phyloP scores from a whole-genome alignment of 2,888 invertebrate genomes.

The Elysia crispata region DNA sequence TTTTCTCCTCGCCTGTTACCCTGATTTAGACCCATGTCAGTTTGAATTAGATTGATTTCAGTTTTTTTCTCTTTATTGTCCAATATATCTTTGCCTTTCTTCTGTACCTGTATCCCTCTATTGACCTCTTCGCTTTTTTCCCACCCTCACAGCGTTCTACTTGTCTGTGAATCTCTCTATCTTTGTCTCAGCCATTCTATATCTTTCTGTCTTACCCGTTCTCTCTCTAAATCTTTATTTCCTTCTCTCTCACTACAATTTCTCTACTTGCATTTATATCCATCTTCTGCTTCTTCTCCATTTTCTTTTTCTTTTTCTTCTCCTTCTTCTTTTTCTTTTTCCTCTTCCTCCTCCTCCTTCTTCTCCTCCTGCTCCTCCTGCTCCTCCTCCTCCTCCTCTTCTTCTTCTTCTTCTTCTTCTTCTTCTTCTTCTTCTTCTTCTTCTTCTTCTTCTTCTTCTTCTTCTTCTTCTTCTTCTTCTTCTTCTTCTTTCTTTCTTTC shows the following conservation, averaged over 20 bases:
- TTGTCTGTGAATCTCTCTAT: too few relatives aligned
- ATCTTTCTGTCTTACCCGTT: too few relatives aligned
- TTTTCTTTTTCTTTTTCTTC: neutral
- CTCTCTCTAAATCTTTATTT: too few relatives aligned
- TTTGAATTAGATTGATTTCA: too few relatives aligned
- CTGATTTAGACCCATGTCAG: too few relatives aligned
- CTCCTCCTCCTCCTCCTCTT: constrained; percentile 35
- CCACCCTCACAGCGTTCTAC: too few relatives aligned
- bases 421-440: constrained; percentile 7
- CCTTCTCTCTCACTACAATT: neutral
- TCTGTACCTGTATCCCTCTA: too few relatives aligned
- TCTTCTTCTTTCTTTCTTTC: constrained; percentile 21
- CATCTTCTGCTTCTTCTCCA: neutral
- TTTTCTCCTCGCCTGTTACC: too few relatives aligned
- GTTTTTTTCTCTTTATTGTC: too few relatives aligned
- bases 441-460: neutral
- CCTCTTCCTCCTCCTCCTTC: neutral
- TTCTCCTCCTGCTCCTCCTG: neutral
- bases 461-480: neutral
- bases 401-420: constrained; percentile 39
- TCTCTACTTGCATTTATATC: neutral
- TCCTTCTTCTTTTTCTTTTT: constrained; percentile 14
- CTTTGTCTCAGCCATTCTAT: too few relatives aligned
- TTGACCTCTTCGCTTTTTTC: too few relatives aligned
- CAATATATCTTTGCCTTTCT: too few relatives aligned